Conservation (phyloP, 2,113 vertebrate genomes). For the Electrona antarctica region DNA sequence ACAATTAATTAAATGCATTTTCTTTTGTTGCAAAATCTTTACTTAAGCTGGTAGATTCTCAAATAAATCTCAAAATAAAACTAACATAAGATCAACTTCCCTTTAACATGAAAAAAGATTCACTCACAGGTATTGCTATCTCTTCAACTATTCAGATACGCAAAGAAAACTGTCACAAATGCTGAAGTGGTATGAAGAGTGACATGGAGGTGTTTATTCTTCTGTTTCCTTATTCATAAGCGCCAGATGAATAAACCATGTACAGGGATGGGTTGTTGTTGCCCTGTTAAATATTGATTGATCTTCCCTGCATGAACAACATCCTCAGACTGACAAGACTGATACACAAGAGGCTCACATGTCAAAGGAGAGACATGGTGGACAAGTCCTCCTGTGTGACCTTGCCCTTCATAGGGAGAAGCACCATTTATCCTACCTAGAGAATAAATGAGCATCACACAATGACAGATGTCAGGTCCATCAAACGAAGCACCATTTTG, state of each 20-base stretch:
- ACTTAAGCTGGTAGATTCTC: not conserved
- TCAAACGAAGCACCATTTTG: conserved; percentile 11
- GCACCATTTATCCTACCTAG: not conserved
- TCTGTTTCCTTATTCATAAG: conserved; percentile 8
- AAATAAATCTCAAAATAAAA: not conserved
- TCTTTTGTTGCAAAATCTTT: not conserved
- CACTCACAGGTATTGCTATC: not conserved
- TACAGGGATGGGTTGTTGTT: conserved; percentile 14
- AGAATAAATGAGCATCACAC: conserved; percentile 3
- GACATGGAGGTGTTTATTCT: conserved; percentile 26
- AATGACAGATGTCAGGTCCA: conserved; percentile 10
- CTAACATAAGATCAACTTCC: not conserved
- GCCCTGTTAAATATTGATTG: conserved; percentile 59
- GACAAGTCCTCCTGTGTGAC: not conserved
- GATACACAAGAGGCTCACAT: conserved; percentile 6
- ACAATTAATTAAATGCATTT: not conserved
- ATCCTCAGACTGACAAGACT: conserved; percentile 26
- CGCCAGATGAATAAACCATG: conserved; percentile 53
- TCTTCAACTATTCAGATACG: too few relatives aligned
- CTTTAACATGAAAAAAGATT: not conserved
- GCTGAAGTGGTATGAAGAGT: not conserved
- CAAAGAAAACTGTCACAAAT: not conserved
- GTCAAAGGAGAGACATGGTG: conserved; percentile 17
- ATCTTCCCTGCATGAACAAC: conserved; percentile 28
- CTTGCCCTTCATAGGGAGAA: not conserved